Percentiles rank a stretch among this genome's conserved stretches.
phyloP scores from a whole-genome alignment of 1,140 invertebrate genomes.

The Lucilia sericata region DNA sequence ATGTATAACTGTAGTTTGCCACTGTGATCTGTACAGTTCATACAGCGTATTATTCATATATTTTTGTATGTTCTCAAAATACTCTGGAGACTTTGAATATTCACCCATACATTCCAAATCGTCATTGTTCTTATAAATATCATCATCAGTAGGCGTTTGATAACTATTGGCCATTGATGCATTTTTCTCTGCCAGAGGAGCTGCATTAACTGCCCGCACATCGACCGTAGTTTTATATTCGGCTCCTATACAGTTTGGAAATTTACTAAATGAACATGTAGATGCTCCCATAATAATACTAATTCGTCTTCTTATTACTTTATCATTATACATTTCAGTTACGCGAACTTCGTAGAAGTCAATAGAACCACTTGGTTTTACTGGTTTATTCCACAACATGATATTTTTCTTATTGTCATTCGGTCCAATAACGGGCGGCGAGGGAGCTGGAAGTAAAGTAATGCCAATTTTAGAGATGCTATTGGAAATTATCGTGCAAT shows the following conservation, averaged over 20 bases:
- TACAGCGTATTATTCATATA: slow-evolving; percentile 31
- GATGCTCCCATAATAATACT: slow-evolving; percentile 25
- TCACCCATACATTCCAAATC: slow-evolving; percentile 12
- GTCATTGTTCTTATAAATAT: slow-evolving; percentile 28
- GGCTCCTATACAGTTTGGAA: slow-evolving; percentile 41
- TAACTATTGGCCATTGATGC: background rate
- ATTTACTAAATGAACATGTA: slow-evolving; percentile 23
- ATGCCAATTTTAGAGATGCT: background rate
- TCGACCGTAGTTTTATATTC: slow-evolving; percentile 45
- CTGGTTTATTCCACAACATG: slow-evolving; percentile 34
- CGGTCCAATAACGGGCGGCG: background rate
- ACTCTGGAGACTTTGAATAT: background rate
- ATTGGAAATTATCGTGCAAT: too few species aligned
- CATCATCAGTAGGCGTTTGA: background rate
- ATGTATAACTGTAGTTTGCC: slow-evolving; percentile 22
- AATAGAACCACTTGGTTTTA: slow-evolving; percentile 28
- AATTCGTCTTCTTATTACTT: slow-evolving; percentile 24
- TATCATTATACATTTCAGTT: slow-evolving; percentile 14
- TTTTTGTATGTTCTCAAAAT: background rate
- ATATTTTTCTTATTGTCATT: background rate
- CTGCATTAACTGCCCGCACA: slow-evolving; percentile 46
- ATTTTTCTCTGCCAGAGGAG: slow-evolving; percentile 10
- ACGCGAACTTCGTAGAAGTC: slow-evolving; percentile 46
- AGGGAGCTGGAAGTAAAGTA: slow-evolving; percentile 13
- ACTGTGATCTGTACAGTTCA: slow-evolving; percentile 41